phyloP scores from a whole-genome alignment of 2,888 invertebrate genomes.

The Agrochola lota region DNA sequence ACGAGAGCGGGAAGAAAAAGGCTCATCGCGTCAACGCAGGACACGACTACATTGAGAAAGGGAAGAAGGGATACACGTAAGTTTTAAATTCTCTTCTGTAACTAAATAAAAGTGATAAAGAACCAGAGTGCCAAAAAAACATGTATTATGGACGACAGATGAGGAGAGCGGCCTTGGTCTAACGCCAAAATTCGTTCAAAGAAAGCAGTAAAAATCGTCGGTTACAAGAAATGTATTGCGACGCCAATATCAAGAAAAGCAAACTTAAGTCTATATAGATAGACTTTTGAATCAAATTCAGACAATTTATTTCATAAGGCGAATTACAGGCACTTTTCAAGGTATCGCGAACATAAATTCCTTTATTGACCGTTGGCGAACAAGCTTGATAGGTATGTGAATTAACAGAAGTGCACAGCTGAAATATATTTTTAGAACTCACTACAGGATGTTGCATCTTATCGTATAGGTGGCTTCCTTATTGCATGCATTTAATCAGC shows the following conservation, averaged over 20 bases:
- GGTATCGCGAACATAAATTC: not conserved
- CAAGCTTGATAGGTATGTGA: not conserved
- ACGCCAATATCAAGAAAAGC: too few relatives aligned
- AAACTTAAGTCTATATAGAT: too few relatives aligned
- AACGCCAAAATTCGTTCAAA: not conserved
- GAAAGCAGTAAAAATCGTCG: not conserved
- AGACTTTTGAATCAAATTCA: not conserved
- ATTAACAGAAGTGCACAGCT: conserved; percentile 25
- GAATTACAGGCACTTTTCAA: not conserved
- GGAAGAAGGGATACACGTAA: conserved; percentile 91
- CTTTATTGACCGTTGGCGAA: not conserved
- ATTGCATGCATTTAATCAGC: conserved; percentile 33
- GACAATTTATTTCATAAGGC: not conserved
- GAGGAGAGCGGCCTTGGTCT: not conserved
- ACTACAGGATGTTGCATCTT: conserved; percentile 11
- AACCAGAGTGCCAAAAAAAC: not conserved
- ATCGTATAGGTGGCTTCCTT: not conserved
- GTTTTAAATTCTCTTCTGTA: not conserved
- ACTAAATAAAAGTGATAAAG: not conserved
- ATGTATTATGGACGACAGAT: not conserved
- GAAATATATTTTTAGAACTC: conserved; percentile 34
- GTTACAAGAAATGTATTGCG: not conserved
- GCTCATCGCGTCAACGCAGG: conserved; percentile 92
- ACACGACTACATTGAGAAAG: conserved; percentile 91
- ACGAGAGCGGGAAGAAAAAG: conserved; percentile 92